These are phyloP conservation scores for Aphrophora alni DNA, from an alignment of 2,888 invertebrate genomes.

Conservation along the genomic window DNA sequence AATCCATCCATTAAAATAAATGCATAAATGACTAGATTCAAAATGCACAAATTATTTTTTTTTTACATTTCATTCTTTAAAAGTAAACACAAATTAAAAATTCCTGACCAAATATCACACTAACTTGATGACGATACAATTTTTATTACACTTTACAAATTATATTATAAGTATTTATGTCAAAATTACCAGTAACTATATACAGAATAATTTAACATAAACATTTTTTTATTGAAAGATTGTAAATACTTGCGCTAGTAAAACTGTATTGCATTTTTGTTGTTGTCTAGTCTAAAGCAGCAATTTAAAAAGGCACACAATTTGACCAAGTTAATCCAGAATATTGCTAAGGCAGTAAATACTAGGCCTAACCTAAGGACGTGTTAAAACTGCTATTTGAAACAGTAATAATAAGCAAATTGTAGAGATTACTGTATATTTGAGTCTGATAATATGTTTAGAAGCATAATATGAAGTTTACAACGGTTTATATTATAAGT, in stretches of 20 bases:
- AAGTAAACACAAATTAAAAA: background rate
- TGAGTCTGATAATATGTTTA: too few species aligned
- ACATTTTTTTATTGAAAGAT: background rate
- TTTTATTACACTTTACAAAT: background rate
- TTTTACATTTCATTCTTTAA: background rate
- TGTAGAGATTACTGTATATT: too few species aligned
- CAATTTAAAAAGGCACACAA: background rate
- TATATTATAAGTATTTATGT: background rate
- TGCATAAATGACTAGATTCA: background rate
- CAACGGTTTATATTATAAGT: too few species aligned
- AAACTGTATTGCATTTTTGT: background rate
- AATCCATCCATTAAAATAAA: background rate
- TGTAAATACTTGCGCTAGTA: background rate
- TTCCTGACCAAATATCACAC: background rate
- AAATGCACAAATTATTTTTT: background rate
- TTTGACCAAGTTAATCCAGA: background rate
- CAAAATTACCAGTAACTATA: background rate
- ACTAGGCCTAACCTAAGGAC: background rate
- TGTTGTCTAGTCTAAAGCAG: background rate
- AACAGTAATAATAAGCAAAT: too few species aligned
- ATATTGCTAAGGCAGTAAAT: background rate
- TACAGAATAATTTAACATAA: background rate
- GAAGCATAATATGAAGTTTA: too few species aligned
- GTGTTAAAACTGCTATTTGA: background rate
- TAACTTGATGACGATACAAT: background rate